Percentiles rank a stretch among this genome's conserved stretches.
These are phyloP conservation scores for Lampropteryx suffumata DNA, from an alignment of 2,888 invertebrate species.

Conservation along the genomic window DNA sequence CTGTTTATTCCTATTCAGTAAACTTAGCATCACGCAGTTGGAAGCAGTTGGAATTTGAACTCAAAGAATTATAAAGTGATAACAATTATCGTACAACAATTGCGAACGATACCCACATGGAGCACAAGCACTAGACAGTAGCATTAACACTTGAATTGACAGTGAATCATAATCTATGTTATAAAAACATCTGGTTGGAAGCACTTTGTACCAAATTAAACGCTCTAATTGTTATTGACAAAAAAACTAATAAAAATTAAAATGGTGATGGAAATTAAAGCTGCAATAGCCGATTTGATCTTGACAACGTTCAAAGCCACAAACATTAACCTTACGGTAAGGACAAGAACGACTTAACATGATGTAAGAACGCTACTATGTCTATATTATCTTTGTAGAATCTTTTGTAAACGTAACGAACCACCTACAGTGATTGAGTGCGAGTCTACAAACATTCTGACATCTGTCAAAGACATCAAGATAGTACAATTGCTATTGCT, in stretches of 20 bases:
- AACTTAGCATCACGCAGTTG: constrained; percentile 1
- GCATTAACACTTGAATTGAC: constrained; percentile 62
- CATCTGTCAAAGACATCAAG: constrained; percentile 36
- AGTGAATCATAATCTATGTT: constrained; percentile 54
- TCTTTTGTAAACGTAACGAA: constrained; percentile 8
- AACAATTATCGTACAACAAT: constrained; percentile 45
- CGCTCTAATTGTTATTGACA: constrained; percentile 18
- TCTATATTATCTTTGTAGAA: constrained; percentile 10
- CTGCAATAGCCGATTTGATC: constrained; percentile 17
- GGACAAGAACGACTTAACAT: constrained; percentile 19
- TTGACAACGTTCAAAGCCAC: constrained; percentile 19
- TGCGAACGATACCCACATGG: constrained; percentile 40
- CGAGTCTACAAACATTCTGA: constrained; percentile 33
- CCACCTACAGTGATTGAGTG: constrained; percentile 8
- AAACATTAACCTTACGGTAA: constrained; percentile 25
- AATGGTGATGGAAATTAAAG: constrained; percentile 21
- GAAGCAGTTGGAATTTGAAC: background rate
- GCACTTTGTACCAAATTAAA: constrained; percentile 13
- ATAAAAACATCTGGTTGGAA: constrained; percentile 40
- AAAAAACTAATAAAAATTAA: constrained; percentile 21
- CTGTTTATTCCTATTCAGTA: background rate
- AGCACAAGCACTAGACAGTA: constrained; percentile 37
- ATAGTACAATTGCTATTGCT: constrained; percentile 16
- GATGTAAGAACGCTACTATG: constrained; percentile 10
- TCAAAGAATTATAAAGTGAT: constrained; percentile 37